Conservation (phyloP, 2,113 vertebrate species). For the Lasiurus borealis region DNA sequence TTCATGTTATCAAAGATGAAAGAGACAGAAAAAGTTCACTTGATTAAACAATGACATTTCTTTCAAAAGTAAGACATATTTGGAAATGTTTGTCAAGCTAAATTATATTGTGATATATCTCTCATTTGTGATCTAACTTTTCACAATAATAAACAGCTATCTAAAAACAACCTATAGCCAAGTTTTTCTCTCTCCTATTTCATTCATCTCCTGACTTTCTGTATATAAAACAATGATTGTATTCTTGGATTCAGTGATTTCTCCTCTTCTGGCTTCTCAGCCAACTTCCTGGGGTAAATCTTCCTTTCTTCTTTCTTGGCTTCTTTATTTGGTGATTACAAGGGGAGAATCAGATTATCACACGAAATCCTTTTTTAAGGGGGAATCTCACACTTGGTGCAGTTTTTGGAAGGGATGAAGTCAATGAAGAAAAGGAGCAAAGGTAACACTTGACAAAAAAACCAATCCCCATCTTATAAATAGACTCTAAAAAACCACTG, state of each 20-base stretch:
- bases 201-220: neutral
- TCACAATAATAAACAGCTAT: neutral
- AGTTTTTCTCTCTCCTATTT: neutral
- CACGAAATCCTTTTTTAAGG: neutral
- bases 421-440: neutral
- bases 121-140: neutral
- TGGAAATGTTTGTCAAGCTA: neutral
- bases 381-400: neutral
- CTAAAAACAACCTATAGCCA: neutral
- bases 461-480: neutral
- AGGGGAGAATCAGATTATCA: neutral
- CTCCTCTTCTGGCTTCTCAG: neutral
- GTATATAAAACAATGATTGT: neutral
- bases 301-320: neutral
- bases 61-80: neutral
- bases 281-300: neutral
- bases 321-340: neutral
- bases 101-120: neutral
- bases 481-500: neutral
- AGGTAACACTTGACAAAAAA: neutral
- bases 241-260: neutral
- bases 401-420: neutral
- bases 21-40: neutral
- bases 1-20: neutral
- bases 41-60: constrained; percentile 3